A percentile compares a stretch with the other conserved stretches of the same genome.
phyloP scores from a whole-genome alignment of 2,113 vertebrate species.

The Sinocyclocheilus grahami region DNA sequence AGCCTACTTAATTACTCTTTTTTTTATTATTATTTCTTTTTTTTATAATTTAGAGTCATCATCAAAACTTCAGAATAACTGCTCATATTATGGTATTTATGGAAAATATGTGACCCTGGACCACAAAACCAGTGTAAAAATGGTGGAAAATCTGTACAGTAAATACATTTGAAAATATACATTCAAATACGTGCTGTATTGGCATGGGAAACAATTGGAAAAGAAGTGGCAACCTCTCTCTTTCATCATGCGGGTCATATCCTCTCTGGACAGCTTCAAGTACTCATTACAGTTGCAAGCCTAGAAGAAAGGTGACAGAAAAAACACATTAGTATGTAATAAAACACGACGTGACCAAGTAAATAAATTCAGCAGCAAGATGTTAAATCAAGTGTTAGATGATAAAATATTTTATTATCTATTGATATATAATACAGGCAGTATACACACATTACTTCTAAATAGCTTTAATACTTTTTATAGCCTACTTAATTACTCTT shows the following conservation, averaged over 20 bases:
- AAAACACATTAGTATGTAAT: background rate
- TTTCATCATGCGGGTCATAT: constrained; percentile 75
- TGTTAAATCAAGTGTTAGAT: background rate
- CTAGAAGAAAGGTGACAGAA: constrained; percentile 62
- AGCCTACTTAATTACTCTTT: background rate
- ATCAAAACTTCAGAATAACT: too few species aligned
- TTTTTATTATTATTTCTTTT: too few species aligned
- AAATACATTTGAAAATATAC: background rate
- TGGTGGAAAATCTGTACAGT: background rate
- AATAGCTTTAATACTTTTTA: background rate
- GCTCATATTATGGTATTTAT: too few species aligned
- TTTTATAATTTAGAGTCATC: too few species aligned
- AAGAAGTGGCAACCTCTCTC: constrained; percentile 54
- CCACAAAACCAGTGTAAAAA: too few species aligned
- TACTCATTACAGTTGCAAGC: constrained; percentile 83
- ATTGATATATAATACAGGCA: background rate
- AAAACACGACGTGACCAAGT: background rate
- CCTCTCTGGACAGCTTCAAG: constrained; percentile 75
- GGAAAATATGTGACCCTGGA: too few species aligned
- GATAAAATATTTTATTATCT: background rate
- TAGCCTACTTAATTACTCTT: background rate
- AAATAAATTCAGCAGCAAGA: background rate
- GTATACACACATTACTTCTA: background rate
- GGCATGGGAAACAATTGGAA: background rate
- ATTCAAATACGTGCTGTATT: background rate